Percentiles rank a stretch among this genome's conserved stretches.
Conservation (phyloP, 1,140 invertebrate genomes). For the Neuroterus valhalla region DNA sequence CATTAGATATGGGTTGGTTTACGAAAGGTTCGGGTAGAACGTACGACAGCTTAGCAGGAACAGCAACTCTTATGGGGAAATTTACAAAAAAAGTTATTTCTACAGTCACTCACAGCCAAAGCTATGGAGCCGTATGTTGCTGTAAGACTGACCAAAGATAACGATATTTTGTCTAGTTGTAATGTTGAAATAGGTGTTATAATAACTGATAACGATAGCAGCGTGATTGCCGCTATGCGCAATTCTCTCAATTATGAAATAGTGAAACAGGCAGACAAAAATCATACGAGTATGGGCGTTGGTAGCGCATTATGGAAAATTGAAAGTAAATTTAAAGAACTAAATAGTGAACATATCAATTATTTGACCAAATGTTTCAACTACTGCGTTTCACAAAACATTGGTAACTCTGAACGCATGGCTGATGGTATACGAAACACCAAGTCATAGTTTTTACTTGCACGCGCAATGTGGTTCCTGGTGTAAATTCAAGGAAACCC, state of each 20-base stretch:
- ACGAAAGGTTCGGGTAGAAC: slow-evolving; percentile 46
- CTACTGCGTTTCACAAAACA: slow-evolving; percentile 49
- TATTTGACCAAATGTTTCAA: slow-evolving; percentile 48
- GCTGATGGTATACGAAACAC: slow-evolving; percentile 43
- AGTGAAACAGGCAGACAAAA: slow-evolving; percentile 48
- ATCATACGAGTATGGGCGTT: slow-evolving; percentile 48
- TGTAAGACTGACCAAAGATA: slow-evolving; percentile 34
- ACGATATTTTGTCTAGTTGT: slow-evolving; percentile 34
- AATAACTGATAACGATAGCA: slow-evolving; percentile 46
- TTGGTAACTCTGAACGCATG: slow-evolving; percentile 36
- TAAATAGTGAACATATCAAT: slow-evolving; percentile 41
- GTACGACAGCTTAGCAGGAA: slow-evolving; percentile 49
- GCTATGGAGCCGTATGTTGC: slow-evolving; percentile 31
- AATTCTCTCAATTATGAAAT: slow-evolving; percentile 35
- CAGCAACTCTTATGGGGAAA: slow-evolving; percentile 45
- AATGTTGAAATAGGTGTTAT: slow-evolving; percentile 41
- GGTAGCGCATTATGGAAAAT: slow-evolving; percentile 42
- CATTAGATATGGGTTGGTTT: slow-evolving; percentile 47
- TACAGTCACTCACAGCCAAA: slow-evolving; percentile 34
- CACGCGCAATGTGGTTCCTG: slow-evolving; percentile 46
- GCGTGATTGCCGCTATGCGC: slow-evolving; percentile 39
- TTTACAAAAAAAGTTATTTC: slow-evolving; percentile 45
- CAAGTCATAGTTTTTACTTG: slow-evolving; percentile 39
- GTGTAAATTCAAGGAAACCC: slow-evolving; percentile 40
- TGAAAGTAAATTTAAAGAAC: slow-evolving; percentile 40